Conservation (phyloP, 2,113 vertebrate genomes). For the Notothenia rossii region DNA sequence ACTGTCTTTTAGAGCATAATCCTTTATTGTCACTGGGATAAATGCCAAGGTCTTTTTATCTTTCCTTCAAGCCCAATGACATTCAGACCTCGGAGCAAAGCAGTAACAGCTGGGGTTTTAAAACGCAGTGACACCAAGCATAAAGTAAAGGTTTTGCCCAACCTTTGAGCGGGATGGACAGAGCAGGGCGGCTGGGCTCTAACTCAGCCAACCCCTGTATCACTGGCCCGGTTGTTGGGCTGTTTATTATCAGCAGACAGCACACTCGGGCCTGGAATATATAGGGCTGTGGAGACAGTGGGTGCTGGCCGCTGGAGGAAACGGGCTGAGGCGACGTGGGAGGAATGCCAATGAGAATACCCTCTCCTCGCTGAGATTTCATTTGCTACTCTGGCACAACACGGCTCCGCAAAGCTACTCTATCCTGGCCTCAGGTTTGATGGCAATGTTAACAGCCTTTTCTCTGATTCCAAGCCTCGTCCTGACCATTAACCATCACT, state of each 20-base stretch:
- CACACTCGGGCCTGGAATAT: conserved; percentile 65
- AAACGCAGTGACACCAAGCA: conserved; percentile 48
- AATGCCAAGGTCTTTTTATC: conserved; percentile 52
- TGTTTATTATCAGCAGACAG: conserved; percentile 80
- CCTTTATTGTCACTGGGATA: conserved; percentile 55
- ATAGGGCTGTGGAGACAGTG: conserved; percentile 62
- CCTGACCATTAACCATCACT: conserved; percentile 47
- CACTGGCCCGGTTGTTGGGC: conserved; percentile 41
- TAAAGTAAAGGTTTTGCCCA: conserved; percentile 57
- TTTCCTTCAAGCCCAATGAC: conserved; percentile 31
- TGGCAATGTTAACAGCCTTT: conserved; percentile 42
- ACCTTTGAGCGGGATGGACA: conserved; percentile 38
- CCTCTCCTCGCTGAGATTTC: conserved; percentile 59
- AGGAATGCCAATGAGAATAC: conserved; percentile 82
- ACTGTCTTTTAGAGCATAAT: conserved; percentile 65
- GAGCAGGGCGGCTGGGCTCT: conserved; percentile 19
- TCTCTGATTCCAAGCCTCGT: conserved; percentile 37
- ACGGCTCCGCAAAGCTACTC: conserved; percentile 37
- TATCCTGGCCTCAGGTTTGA: conserved; percentile 53
- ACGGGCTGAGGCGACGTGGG: conserved; percentile 55
- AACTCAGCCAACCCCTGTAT: conserved; percentile 59
- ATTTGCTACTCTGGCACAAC: conserved; percentile 58
- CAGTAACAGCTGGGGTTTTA: conserved; percentile 46
- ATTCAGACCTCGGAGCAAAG: conserved; percentile 54
- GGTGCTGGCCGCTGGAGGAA: conserved; percentile 65